Evolutionary conservation across 2,113 vertebrate genomes (phyloP).

Genomic region (Rhineura floridana): DNA sequence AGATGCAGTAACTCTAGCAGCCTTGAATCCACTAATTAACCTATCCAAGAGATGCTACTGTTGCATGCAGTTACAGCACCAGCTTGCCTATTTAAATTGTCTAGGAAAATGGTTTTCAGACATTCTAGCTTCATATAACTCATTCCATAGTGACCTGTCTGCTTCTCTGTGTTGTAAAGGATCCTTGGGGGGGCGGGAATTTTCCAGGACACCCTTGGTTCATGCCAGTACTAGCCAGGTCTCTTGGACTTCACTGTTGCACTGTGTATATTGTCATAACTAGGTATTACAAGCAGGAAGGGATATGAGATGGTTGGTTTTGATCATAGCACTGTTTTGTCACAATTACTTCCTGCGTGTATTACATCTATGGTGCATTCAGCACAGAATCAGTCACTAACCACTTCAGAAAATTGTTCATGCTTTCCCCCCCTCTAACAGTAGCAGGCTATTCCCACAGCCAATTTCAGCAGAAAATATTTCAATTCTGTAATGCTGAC

Average conservation of each 20-base stretch:
- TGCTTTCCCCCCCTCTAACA: not conserved
- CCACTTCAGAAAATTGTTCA: not conserved
- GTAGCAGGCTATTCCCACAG: not conserved
- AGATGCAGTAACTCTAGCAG: accelerated
- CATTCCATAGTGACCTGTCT: not conserved
- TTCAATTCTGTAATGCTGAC: not conserved
- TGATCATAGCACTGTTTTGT: not conserved
- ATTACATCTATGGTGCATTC: not conserved
- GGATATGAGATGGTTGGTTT: not conserved
- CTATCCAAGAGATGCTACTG: not conserved
- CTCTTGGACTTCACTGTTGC: too few relatives aligned
- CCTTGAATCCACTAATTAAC: accelerated
- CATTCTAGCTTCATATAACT: not conserved
- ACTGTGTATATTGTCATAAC: not conserved
- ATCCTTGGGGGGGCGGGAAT: not conserved
- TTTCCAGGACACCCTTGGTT: not conserved
- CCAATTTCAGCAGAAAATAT: not conserved
- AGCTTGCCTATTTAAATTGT: not conserved
- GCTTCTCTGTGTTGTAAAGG: not conserved
- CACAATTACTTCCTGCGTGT: not conserved
- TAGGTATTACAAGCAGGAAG: not conserved
- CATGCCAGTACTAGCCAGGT: not conserved
- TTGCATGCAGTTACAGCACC: not conserved
- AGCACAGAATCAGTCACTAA: not conserved
- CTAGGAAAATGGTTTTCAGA: not conserved